Percentiles rank a stretch among this genome's conserved stretches.
Conservation (phyloP, 1,140 invertebrate species). For the Bombus confusus region DNA sequence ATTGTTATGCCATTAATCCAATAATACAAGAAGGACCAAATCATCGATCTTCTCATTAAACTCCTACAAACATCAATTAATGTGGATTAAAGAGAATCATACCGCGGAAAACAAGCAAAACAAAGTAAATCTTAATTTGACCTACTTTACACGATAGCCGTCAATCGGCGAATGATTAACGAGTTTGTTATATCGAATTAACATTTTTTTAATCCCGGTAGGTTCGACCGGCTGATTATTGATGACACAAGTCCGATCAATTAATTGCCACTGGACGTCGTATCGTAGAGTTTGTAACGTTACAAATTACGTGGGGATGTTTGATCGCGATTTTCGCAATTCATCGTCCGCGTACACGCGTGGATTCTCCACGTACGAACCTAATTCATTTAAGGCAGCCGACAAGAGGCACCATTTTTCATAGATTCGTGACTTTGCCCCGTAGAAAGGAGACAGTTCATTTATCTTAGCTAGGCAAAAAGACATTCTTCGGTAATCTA, state of each 20-base stretch:
- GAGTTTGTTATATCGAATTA: constrained; percentile 24
- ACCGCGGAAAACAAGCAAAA: not conserved
- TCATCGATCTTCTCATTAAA: not conserved
- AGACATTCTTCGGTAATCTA: constrained; percentile 10
- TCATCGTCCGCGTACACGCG: not conserved
- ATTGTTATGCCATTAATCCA: too few relatives aligned
- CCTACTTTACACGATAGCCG: not conserved
- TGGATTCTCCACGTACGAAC: not conserved
- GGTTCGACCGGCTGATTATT: not conserved
- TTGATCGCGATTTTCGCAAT: not conserved
- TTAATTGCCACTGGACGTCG: constrained; percentile 1
- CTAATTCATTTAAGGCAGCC: constrained; percentile 35
- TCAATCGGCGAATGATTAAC: not conserved
- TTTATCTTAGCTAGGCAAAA: constrained; percentile 9
- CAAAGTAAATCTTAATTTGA: constrained; percentile 26
- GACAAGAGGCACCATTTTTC: constrained; percentile 24
- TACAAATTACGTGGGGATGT: not conserved
- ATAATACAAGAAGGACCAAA: not conserved
- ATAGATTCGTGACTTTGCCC: constrained; percentile 18
- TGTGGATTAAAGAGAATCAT: not conserved
- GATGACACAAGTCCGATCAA: not conserved
- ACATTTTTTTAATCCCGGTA: constrained; percentile 26
- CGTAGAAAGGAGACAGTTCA: constrained; percentile 11
- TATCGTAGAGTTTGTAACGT: too few relatives aligned
- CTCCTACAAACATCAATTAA: constrained; percentile 57